phyloP scores from a whole-genome alignment of 2,113 vertebrate genomes.

The Neoarius graeffei region DNA sequence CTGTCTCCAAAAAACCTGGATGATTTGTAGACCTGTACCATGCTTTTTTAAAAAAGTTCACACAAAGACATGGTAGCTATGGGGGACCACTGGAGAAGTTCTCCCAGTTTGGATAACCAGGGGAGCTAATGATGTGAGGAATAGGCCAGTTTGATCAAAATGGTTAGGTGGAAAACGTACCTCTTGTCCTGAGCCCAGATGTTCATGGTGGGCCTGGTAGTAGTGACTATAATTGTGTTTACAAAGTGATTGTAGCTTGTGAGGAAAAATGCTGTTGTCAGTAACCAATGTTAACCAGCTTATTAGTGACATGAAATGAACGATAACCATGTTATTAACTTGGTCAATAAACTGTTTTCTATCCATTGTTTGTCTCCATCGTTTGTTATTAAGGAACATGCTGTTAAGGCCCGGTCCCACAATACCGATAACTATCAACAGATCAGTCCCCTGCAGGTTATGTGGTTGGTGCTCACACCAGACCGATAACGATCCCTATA shows the following conservation, averaged over 20 bases:
- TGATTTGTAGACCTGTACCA: neutral
- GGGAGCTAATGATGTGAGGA: neutral
- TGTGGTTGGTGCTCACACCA: too few species aligned
- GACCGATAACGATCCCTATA: too few species aligned
- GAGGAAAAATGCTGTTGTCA: neutral
- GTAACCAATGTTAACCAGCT: neutral
- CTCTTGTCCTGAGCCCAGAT: neutral
- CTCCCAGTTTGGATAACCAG: neutral
- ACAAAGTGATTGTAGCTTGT: neutral
- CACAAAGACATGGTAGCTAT: neutral
- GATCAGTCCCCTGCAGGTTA: too few species aligned
- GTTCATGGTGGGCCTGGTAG: neutral
- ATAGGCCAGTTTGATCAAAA: neutral
- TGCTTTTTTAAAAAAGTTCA: neutral
- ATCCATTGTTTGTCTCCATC: conserved; percentile 20
- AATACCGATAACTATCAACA: too few species aligned
- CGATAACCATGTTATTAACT: conserved; percentile 3
- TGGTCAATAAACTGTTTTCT: conserved; percentile 21
- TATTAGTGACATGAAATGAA: conserved; percentile 5
- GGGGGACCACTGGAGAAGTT: neutral
- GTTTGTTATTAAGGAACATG: neutral
- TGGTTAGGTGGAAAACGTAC: neutral
- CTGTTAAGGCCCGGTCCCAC: too few species aligned
- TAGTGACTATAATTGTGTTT: neutral
- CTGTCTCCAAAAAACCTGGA: neutral